Conservation (phyloP, 2,113 vertebrate species). For the Pycnonotus jocosus region DNA sequence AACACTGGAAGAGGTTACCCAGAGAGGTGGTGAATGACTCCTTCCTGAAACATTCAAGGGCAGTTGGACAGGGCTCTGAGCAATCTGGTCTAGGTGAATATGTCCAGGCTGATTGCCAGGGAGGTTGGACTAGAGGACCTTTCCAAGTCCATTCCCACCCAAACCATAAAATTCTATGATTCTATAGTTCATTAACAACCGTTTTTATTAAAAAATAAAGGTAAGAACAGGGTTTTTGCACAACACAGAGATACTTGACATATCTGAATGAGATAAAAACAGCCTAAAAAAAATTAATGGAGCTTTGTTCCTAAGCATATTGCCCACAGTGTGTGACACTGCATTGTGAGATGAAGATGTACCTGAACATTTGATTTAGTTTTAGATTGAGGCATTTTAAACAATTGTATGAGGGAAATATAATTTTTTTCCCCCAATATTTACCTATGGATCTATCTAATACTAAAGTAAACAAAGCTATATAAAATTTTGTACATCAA, state of each 20-base stretch:
- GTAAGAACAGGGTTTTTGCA: not conserved
- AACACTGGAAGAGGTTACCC: not conserved
- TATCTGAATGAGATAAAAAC: not conserved
- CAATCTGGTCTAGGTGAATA: not conserved
- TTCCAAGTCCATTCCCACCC: not conserved
- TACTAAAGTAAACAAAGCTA: not conserved
- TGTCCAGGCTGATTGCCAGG: not conserved
- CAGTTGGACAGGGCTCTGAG: not conserved
- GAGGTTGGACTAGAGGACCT: not conserved
- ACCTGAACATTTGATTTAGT: not conserved
- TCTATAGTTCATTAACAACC: not conserved
- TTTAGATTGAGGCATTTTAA: not conserved
- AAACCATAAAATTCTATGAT: not conserved
- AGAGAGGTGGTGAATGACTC: not conserved
- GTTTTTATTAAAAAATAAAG: not conserved
- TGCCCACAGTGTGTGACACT: not conserved
- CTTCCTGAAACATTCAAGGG: not conserved
- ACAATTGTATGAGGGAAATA: not conserved
- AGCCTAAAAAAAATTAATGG: not conserved
- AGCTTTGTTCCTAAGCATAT: not conserved
- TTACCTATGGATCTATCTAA: not conserved
- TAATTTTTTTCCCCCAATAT: not conserved
- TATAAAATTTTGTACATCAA: not conserved
- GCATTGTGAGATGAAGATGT: not conserved
- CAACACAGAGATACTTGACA: not conserved